Percentiles rank a stretch among this genome's conserved stretches.
These are phyloP conservation scores for Platysternon megacephalum DNA, from an alignment of 2,113 vertebrate species.

Conservation along the genomic window DNA sequence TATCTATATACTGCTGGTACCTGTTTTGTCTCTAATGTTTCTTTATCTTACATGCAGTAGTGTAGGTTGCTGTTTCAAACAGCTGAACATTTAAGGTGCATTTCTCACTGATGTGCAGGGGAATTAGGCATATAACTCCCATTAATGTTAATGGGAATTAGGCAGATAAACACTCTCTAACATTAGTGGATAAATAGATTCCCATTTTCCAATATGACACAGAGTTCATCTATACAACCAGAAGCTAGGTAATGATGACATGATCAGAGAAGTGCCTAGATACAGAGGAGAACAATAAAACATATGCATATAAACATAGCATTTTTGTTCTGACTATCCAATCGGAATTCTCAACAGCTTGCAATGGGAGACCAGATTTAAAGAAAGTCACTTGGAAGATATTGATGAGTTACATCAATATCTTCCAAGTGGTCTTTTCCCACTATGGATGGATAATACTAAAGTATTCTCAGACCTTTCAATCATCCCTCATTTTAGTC, in stretches of 20 bases:
- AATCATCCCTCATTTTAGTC: background rate
- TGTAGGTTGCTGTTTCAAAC: slow-evolving; percentile 26
- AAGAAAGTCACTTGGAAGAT: background rate
- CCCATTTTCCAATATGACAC: background rate
- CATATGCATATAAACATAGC: background rate
- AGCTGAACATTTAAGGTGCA: slow-evolving; percentile 53
- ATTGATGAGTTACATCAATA: background rate
- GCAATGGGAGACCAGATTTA: background rate
- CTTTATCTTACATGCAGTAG: slow-evolving; percentile 34
- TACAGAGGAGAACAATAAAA: background rate
- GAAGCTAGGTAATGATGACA: background rate
- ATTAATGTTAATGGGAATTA: slow-evolving; percentile 53
- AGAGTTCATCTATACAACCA: background rate
- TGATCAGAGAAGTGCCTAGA: background rate
- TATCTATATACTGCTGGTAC: slow-evolving; percentile 26
- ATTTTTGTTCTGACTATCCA: slow-evolving; percentile 11
- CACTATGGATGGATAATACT: background rate
- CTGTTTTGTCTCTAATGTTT: slow-evolving; percentile 52
- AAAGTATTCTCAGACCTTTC: background rate
- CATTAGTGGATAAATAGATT: slow-evolving; percentile 15
- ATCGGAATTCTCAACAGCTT: background rate
- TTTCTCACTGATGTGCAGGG: slow-evolving; percentile 8
- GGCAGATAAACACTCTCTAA: slow-evolving; percentile 42
- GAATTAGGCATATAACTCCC: slow-evolving; percentile 48
- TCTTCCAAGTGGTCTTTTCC: background rate